Evolutionary conservation across 2,888 invertebrate genomes (phyloP), one percentile per base, ranked within the genome.

Genomic region (Ormyrus thymus): DNA sequence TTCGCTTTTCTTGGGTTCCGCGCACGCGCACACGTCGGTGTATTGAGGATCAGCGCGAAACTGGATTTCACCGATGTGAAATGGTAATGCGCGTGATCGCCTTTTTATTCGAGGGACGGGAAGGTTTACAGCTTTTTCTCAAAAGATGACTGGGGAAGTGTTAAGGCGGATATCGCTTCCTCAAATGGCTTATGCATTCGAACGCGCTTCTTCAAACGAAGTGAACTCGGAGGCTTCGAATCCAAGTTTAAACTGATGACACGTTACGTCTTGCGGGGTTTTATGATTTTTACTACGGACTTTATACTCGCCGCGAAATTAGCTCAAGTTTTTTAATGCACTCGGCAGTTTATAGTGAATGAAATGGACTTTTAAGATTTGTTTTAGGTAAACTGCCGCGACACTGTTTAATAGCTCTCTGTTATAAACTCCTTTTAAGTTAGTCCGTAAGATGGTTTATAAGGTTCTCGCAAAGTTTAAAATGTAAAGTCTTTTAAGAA

Each of bases 401-500:
- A 62, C 51, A 72, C n/a, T 53, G 43, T 53, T 53, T 72, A 50
- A 70, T 55, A 10, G 10, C 29, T 6, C n/a, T 43, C 48, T 51
- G 59, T 43, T 61, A 59, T 71, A 51, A 72, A 61, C 50, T 75
- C n/a, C 56, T 66, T 59, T 58, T 46, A 56, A 74, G 48, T 74
- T 65, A 51, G 43, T 4, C 29, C 45, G 10, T 13, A 61, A 51
- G 55, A 72, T 15, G 55, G 46, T 72, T 55, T 72, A 72, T 55
- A 64, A 64, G 9, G 48, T 29, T 61, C 51, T 51, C 10, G 1
- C 55, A 55, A 69, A 76, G 46, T 76, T 76, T 62, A 53, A 76
- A 69, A 56, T 62, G 48, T 45, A 62, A 76, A 59, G 46, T 69
- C 45, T 46, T 69, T 69, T 69, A 59, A 75, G 61, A 68, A 76